These are phyloP conservation scores for Forbesichthys agassizii DNA, from an alignment of 2,113 vertebrate genomes.

Conservation along the genomic window DNA sequence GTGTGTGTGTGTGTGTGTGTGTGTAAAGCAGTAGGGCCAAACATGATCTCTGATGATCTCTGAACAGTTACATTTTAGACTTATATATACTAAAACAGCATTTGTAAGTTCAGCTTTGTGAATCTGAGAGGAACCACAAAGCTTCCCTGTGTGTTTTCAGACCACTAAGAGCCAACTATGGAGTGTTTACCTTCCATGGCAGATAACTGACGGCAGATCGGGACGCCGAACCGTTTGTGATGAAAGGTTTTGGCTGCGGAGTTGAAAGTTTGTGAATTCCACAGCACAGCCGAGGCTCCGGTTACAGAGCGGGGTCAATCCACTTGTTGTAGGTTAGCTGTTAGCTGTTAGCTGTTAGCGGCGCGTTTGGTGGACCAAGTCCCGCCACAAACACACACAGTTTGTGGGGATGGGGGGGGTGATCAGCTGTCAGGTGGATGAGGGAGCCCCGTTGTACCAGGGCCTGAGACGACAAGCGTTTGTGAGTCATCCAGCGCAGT, in stretches of 20 bases:
- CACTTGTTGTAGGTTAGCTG: slow-evolving; percentile 70
- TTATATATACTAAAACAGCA: too few relatives aligned
- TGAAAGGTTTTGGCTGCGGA: slow-evolving; percentile 77
- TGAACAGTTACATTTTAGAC: too few relatives aligned
- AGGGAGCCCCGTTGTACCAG: background rate
- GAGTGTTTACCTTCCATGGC: slow-evolving; percentile 56
- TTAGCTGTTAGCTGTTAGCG: slow-evolving; percentile 49
- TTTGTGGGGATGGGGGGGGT: slow-evolving; percentile 29
- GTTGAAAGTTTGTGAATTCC: slow-evolving; percentile 81
- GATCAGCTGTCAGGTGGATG: slow-evolving; percentile 48
- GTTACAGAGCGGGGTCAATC: slow-evolving; percentile 81
- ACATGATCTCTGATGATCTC: too few relatives aligned
- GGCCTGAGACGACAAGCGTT: background rate
- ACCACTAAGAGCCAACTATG: slow-evolving; percentile 8
- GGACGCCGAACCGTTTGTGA: slow-evolving; percentile 54
- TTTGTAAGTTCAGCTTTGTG: too few relatives aligned
- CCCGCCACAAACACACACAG: slow-evolving; percentile 30
- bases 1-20: slow-evolving; percentile 15
- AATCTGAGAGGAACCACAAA: background rate
- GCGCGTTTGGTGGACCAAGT: slow-evolving; percentile 44
- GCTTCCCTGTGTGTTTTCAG: background rate
- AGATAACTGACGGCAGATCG: slow-evolving; percentile 69
- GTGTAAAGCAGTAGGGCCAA: background rate
- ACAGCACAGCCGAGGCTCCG: slow-evolving; percentile 64
- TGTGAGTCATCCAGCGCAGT: slow-evolving; percentile 10